phyloP scores from a whole-genome alignment of 2,797 vertebrate species.

The Falco peregrinus region DNA sequence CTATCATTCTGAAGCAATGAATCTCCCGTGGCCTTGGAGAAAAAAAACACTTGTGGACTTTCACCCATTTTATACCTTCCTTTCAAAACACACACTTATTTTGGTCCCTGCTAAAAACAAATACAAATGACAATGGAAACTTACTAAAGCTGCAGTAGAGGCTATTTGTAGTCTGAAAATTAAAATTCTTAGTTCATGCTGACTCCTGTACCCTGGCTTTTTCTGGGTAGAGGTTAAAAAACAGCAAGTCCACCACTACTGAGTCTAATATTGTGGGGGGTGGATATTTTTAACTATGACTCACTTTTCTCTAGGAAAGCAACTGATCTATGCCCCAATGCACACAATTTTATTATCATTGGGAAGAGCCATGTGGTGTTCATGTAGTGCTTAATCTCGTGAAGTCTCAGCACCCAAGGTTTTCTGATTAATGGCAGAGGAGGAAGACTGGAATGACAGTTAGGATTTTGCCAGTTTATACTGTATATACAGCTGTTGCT shows the following conservation, averaged over 20 bases:
- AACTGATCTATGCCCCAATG: neutral
- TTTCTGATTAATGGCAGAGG: constrained; percentile 24
- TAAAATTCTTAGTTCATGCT: neutral
- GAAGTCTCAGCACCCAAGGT: neutral
- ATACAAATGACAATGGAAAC: neutral
- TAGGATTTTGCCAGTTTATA: constrained; percentile 34
- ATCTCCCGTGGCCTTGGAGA: neutral
- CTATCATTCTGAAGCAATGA: constrained; percentile 6
- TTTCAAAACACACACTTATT: constrained; percentile 2
- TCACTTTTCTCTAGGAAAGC: neutral
- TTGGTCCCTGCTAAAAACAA: neutral
- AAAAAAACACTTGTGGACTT: neutral
- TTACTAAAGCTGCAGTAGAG: neutral
- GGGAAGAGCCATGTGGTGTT: constrained; percentile 10
- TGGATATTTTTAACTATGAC: neutral
- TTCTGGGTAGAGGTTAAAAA: neutral
- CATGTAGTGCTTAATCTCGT: neutral
- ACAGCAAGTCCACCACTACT: neutral
- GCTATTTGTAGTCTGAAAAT: neutral
- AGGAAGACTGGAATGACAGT: constrained; percentile 56
- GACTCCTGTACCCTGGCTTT: neutral
- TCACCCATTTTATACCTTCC: constrained; percentile 3
- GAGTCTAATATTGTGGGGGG: neutral
- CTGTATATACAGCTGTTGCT: constrained; percentile 76
- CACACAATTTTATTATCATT: neutral